Percentiles rank a stretch among this genome's conserved stretches.
Evolutionary conservation across 2,888 invertebrate species (phyloP).

Genomic region (Coelopa pilipes): DNA sequence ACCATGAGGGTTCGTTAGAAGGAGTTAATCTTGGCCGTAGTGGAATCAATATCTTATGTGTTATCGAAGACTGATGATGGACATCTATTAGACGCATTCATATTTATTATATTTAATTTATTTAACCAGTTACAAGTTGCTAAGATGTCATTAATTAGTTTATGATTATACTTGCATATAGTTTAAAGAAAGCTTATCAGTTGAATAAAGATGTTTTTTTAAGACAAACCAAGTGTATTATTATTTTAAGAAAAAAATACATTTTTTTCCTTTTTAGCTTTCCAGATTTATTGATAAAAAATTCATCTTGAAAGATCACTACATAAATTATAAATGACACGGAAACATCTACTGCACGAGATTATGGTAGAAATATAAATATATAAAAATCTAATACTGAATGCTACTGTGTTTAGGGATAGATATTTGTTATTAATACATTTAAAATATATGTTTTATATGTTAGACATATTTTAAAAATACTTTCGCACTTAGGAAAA

Average conservation of each 20-base stretch:
- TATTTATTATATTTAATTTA: conserved; percentile 9
- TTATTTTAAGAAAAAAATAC: background rate
- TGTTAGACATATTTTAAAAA: conserved; percentile 2
- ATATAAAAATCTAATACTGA: conserved; percentile 14
- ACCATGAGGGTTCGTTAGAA: conserved; percentile 80
- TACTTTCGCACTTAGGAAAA: background rate
- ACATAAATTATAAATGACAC: conserved; percentile 4
- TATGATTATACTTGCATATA: background rate
- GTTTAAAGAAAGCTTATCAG: conserved; percentile 11
- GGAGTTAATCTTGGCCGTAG: conserved; percentile 81
- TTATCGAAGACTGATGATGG: conserved; percentile 71
- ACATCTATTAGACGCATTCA: background rate
- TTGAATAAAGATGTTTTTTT: conserved; percentile 1
- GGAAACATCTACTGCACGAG: background rate
- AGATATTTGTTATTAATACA: background rate
- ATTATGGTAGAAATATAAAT: background rate
- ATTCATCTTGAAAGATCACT: background rate
- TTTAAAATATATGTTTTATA: background rate
- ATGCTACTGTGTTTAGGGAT: background rate
- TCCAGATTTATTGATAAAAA: conserved; percentile 12
- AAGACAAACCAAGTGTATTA: background rate
- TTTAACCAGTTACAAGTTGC: background rate
- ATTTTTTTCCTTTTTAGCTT: background rate
- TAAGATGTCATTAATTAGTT: background rate
- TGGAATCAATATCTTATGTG: conserved; percentile 87